Evolutionary conservation across 2,888 invertebrate species (phyloP).

Genomic region (Amblyjoppa proteus): DNA sequence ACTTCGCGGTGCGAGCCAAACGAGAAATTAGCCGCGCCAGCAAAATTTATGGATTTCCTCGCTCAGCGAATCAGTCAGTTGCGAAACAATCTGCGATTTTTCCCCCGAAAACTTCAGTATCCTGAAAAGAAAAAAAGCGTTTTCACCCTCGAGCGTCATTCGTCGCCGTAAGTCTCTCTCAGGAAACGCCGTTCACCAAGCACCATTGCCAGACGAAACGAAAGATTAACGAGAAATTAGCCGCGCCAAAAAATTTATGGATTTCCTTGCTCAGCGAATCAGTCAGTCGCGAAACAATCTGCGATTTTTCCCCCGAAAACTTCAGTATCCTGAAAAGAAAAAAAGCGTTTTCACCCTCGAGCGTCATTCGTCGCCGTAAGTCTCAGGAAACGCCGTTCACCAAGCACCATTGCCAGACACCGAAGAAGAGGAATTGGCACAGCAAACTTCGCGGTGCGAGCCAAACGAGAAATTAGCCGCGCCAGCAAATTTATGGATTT

Average conservation of each 20-base stretch:
- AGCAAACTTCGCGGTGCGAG: background rate
- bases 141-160: slow-evolving; percentile 29
- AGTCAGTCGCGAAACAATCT: background rate
- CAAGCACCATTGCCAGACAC: background rate
- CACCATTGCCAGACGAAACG: background rate
- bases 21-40: background rate
- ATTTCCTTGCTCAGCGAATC: no score
- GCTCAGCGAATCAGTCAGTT: no score
- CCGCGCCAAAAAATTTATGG: background rate
- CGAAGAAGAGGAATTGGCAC: background rate
- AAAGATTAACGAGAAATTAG: background rate
- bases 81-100: background rate
- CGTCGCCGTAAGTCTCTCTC: background rate
- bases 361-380: slow-evolving; percentile 21
- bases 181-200: background rate
- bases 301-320: background rate
- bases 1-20: background rate
- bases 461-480: background rate
- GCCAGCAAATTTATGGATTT: background rate
- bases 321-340: background rate
- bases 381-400: background rate
- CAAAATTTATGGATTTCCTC: background rate
- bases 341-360: slow-evolving; percentile 3
- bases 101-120: no score
- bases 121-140: background rate